Percentiles rank a stretch among this genome's conserved stretches.
Conservation (phyloP, 2,113 vertebrate species). For the Herpetotheres cachinnans region DNA sequence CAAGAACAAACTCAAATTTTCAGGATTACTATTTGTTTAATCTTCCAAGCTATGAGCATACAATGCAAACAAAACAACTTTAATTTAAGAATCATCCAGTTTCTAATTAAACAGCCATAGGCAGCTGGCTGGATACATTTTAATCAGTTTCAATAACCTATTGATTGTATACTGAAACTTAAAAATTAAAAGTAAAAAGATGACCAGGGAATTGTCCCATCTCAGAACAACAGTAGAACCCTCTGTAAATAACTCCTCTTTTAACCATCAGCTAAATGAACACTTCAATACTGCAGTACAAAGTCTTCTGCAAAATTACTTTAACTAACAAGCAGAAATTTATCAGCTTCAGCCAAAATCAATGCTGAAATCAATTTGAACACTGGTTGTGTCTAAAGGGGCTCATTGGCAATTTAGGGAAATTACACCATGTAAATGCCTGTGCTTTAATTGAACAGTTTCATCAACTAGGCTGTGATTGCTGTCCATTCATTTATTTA, state of each 20-base stretch:
- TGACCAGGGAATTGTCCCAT: constrained; percentile 84
- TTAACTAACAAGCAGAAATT: constrained; percentile 94
- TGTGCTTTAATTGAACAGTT: constrained; percentile 91
- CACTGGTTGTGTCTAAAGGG: constrained; percentile 87
- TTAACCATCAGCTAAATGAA: constrained; percentile 90
- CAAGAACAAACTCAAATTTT: constrained; percentile 22
- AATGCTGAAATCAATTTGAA: constrained; percentile 90
- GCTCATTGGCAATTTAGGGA: constrained; percentile 90
- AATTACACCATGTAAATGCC: constrained; percentile 93
- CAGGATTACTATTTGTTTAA: background rate
- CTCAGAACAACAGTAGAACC: constrained; percentile 78
- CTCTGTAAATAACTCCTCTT: constrained; percentile 89
- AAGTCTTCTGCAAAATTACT: constrained; percentile 91
- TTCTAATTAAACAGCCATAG: constrained; percentile 84
- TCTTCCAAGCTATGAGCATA: constrained; percentile 49
- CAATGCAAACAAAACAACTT: constrained; percentile 71
- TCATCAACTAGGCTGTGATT: constrained; percentile 86
- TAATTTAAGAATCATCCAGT: constrained; percentile 86
- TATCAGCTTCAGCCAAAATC: constrained; percentile 92
- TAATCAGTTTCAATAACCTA: constrained; percentile 86
- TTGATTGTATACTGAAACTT: constrained; percentile 82
- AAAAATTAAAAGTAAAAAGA: constrained; percentile 87
- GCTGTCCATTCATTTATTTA: constrained; percentile 86
- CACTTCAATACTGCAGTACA: constrained; percentile 84
- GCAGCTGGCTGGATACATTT: constrained; percentile 87